Percentiles rank a stretch among this genome's conserved stretches.
Conservation (phyloP, 2,797 vertebrate genomes). For the Serranus cabrilla region DNA sequence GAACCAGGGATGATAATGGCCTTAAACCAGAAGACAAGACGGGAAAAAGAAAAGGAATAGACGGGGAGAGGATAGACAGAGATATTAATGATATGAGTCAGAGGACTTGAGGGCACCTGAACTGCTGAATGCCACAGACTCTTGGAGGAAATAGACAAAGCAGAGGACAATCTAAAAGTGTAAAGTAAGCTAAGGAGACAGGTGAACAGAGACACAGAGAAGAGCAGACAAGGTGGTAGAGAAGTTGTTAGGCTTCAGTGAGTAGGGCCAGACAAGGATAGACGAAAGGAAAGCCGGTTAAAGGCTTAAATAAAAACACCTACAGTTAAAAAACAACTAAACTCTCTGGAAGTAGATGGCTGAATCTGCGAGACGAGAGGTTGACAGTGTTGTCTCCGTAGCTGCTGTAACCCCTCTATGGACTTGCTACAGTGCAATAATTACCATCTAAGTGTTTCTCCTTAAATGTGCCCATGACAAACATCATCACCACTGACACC, state of each 20-base stretch:
- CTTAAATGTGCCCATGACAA: slow-evolving; percentile 80
- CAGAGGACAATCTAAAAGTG: slow-evolving; percentile 23
- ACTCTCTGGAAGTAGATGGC: not conserved
- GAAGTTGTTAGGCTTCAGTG: slow-evolving; percentile 41
- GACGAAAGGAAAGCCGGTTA: slow-evolving; percentile 6
- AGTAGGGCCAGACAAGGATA: slow-evolving; percentile 37
- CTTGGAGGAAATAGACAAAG: slow-evolving; percentile 32
- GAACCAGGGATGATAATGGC: slow-evolving; percentile 46
- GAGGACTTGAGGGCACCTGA: slow-evolving; percentile 38
- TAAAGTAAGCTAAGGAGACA: slow-evolving; percentile 26
- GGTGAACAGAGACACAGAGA: slow-evolving; percentile 39
- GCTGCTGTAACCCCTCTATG: slow-evolving; percentile 39
- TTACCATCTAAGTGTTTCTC: slow-evolving; percentile 76
- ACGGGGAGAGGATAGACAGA: slow-evolving; percentile 6
- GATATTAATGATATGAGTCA: slow-evolving; percentile 39
- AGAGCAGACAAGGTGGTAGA: slow-evolving; percentile 40
- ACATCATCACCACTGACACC: slow-evolving; percentile 76
- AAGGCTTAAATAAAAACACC: slow-evolving; percentile 37
- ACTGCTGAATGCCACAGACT: slow-evolving; percentile 22
- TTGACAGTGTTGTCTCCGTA: slow-evolving; percentile 19
- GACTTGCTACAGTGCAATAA: slow-evolving; percentile 61
- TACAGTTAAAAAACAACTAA: slow-evolving; percentile 8
- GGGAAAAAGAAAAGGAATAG: slow-evolving; percentile 22
- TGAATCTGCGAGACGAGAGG: slow-evolving; percentile 3
- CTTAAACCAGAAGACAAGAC: slow-evolving; percentile 49